Base-by-base conservation (phyloP, 2,113 vertebrate species). In the Anser cygnoides region DNA sequence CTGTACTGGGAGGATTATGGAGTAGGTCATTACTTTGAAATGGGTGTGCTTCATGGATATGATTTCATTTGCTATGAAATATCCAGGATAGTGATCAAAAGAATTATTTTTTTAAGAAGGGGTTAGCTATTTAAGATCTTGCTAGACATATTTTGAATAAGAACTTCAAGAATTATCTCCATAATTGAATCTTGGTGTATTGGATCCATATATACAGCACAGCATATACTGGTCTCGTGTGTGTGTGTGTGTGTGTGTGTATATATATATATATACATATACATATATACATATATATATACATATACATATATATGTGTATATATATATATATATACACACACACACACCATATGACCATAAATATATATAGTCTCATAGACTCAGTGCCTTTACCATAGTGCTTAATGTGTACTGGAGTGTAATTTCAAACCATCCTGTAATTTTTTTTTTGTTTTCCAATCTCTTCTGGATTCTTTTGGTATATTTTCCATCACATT, bases 51-150 rank as follows among this genome's bases (percentile, higher is more conserved):
- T 90, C 65, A 57, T 57, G 49, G n/a, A 72, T 82, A 31, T 85
- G 81, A 92, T 85, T 89, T 95, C 74, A n/a, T 89, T 18, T 76
- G 35, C 49, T 89, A 3, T 74, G 58, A 95, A 66, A 76, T 87
- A 66, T 7, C 29, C 8, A 2, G 61, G 8, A 18, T 35, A 43
- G 35, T 21, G n/a, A 86, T 88, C 28, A 80, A 65, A 94, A 59
- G n/a, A 67, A 18, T 9, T 6, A 10, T 78, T 90, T 90, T 67
- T 75, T 15, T 66, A 80, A 58, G 49, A 39, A 91, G 35, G 10
- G 63, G 35, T 65, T 82, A 33, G 5, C 16, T 88, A 83, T 59
- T 80, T 90, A 57, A 83, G 33, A 15, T 70, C 71, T 80, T 84
- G 50, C 12, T 71, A 20, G 33, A 6, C 18, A 20, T 72, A 54